Percentiles rank a stretch among this genome's conserved stretches.
phyloP scores from a whole-genome alignment of 2,888 invertebrate species.

The Cartodere bifasciata region DNA sequence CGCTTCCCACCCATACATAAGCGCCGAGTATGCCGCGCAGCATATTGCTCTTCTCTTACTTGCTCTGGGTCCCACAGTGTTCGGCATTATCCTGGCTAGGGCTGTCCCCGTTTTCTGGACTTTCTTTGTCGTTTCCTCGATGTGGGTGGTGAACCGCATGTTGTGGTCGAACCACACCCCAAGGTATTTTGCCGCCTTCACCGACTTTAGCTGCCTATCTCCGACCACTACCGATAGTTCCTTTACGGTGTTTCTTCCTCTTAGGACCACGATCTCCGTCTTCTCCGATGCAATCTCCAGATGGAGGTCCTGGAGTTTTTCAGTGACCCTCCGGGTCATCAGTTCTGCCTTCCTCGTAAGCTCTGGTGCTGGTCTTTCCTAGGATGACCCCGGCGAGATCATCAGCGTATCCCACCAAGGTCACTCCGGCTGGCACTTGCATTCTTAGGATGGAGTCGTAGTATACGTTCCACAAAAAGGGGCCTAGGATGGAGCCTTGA shows the following conservation, averaged over 20 bases:
- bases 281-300: constrained; percentile 11
- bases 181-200: constrained; percentile 4
- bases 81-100: constrained; percentile 4
- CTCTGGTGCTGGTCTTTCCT: too few relatives aligned
- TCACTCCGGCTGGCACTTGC: constrained; percentile 6
- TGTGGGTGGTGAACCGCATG: constrained; percentile 5
- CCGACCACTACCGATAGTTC: constrained; percentile 6
- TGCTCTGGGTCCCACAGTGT: constrained; percentile 3
- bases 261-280: constrained; percentile 10
- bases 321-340: too few relatives aligned
- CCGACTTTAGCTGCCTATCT: neutral
- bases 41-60: constrained; percentile 7
- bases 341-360: too few relatives aligned
- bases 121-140: constrained; percentile 1
- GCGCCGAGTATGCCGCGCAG: neutral
- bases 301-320: neutral
- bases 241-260: constrained; percentile 10
- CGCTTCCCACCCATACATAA: constrained; percentile 7
- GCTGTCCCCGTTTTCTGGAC: neutral
- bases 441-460: constrained; percentile 5
- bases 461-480: constrained; percentile 3
- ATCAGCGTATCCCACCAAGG: constrained; percentile 8
- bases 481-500: too few relatives aligned
- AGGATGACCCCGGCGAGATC: too few relatives aligned
- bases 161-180: constrained; percentile 4